Evolutionary conservation across 2,113 vertebrate species (phyloP), one percentile per base, ranked within the genome.

Genomic region (Daboia siamensis): DNA sequence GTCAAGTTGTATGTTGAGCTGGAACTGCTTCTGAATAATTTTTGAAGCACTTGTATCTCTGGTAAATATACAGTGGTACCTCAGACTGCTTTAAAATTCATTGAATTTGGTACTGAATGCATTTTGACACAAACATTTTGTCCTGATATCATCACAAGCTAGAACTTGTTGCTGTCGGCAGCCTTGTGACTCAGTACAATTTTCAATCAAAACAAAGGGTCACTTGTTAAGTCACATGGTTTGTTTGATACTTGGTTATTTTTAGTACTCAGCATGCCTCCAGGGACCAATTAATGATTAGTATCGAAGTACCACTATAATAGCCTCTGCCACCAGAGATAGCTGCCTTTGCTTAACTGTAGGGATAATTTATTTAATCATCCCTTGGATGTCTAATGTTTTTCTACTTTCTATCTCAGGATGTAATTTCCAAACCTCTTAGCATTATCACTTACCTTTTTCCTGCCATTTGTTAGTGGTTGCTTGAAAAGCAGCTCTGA

Each of bases 371-470:
- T 44, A 17, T 44, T 80, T 80, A 44, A 80, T 80, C 69, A 80
- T 44, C 17, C 89, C 26, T 51, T 91, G 29, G 46, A 24, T 61
- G n/a, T 64, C 39, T 48, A 56, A 23, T 93, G 84, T 54, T 90
- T 33, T 89, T n/a, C 52, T 39, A 1, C 13, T 90, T 21, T 1
- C 87, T 93, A 86, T 69, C 7, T 64, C 56, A 57, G 55, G 24
- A 3, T 52, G 33, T 15, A 29, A 24, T 3, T 7, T 12, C 15
- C 33, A 80, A 20, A 10, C 0, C 0, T 0, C 13, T 3, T 48
- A 88, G 91, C 17, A 17, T 33, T 51, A 44, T 54, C 87, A 74
- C 86, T 84, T 91, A 93, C 92, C 74, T 57, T 1, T 64, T 15
- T 92, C 91, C n/a, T 91, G 74, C 17, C 51, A 87, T 74, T 51